A percentile compares a stretch with the other conserved stretches of the same genome.
Conservation (phyloP, 1,140 invertebrate genomes). For the Ceratina australensis region DNA sequence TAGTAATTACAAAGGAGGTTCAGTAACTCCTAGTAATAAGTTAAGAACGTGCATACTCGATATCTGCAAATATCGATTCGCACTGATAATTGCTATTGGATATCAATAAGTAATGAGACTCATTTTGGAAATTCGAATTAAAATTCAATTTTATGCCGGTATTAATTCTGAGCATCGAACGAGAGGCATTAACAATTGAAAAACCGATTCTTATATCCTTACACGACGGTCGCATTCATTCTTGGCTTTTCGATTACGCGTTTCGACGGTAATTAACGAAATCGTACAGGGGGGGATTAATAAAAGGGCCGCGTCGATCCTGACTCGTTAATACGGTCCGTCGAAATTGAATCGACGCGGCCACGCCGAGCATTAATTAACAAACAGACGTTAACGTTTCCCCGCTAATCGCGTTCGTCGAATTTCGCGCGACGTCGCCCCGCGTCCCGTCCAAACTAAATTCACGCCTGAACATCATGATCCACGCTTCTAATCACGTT, state of each 20-base stretch:
- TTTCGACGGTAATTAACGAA: constrained; percentile 62
- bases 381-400: constrained; percentile 53
- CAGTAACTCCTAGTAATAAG: too few relatives aligned
- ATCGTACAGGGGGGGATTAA: constrained; percentile 51
- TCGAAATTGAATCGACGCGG: constrained; percentile 64
- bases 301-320: constrained; percentile 49
- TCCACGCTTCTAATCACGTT: background rate
- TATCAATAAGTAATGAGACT: too few relatives aligned
- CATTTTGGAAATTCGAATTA: too few relatives aligned
- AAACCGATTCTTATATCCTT: too few relatives aligned
- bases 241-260: constrained; percentile 39
- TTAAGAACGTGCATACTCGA: too few relatives aligned
- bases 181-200: too few relatives aligned
- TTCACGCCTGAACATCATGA: background rate
- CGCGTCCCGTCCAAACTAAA: constrained; percentile 3
- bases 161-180: too few relatives aligned
- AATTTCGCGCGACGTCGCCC: constrained; percentile 8
- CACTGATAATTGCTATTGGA: too few relatives aligned
- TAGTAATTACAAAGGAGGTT: too few relatives aligned
- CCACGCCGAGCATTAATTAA: constrained; percentile 62
- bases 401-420: constrained; percentile 47
- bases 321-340: constrained; percentile 60
- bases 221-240: constrained; percentile 20
- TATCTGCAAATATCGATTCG: too few relatives aligned
- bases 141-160: too few relatives aligned